These are phyloP conservation scores for Ceratina australensis DNA, from an alignment of 1,140 invertebrate genomes.

Conservation along the genomic window DNA sequence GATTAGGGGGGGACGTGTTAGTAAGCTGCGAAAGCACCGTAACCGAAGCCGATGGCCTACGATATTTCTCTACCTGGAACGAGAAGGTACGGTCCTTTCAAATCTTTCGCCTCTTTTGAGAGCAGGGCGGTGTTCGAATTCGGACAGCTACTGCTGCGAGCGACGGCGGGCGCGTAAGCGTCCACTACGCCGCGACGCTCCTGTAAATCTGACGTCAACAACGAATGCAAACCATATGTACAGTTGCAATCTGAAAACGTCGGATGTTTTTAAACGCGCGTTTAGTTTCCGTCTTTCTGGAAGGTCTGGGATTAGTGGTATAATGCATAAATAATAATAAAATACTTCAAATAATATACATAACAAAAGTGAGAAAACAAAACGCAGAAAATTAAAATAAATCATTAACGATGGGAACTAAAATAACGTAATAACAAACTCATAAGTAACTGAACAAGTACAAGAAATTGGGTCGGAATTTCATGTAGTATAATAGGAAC, in stretches of 20 bases:
- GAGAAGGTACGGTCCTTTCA: conserved; percentile 87
- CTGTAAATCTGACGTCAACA: conserved; percentile 83
- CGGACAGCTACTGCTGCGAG: conserved; percentile 79
- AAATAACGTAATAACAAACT: no score
- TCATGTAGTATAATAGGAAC: no score
- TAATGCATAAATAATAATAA: no score
- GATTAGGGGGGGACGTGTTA: not conserved
- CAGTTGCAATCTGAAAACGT: conserved; percentile 77
- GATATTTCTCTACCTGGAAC: conserved; percentile 84
- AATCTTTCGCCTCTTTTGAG: conserved; percentile 81
- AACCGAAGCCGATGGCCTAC: conserved; percentile 68
- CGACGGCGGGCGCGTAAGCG: conserved; percentile 72
- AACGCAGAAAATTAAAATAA: no score
- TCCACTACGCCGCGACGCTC: conserved; percentile 77
- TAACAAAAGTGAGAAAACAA: no score
- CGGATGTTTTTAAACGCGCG: conserved; percentile 65
- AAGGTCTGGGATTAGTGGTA: no score
- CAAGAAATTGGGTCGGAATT: no score
- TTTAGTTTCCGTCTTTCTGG: conserved; percentile 42
- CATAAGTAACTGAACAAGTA: no score
- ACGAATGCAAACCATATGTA: conserved; percentile 79
- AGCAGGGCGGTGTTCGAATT: conserved; percentile 82
- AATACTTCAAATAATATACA: no score
- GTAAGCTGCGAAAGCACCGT: conserved; percentile 57
- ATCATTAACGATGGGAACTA: no score